Evolutionary conservation across 2,888 invertebrate species (phyloP).

Genomic region (Volucella inflata): DNA sequence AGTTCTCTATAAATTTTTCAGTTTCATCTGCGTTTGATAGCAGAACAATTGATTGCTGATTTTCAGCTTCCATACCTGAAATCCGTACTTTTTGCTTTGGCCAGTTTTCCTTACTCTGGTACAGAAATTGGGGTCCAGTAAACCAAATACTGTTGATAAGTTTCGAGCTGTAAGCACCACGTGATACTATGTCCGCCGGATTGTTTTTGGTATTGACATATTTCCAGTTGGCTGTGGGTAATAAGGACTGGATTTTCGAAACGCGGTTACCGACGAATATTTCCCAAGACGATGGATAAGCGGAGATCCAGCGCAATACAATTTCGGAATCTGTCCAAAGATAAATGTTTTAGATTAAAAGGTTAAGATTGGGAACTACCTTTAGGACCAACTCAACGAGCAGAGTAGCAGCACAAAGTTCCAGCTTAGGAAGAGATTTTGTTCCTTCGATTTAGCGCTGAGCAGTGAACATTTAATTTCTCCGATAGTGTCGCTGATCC

Average conservation of each 20-base stretch:
- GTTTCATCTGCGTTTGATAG: neutral
- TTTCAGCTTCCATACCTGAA: neutral
- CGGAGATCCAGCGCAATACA: too few relatives aligned
- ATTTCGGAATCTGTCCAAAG: too few relatives aligned
- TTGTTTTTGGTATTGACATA: too few relatives aligned
- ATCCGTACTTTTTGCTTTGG: neutral
- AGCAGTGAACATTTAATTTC: too few relatives aligned
- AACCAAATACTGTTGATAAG: too few relatives aligned
- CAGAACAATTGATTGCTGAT: neutral
- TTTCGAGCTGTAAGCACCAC: too few relatives aligned
- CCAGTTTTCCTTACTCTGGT: neutral
- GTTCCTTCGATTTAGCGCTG: constrained; percentile 8
- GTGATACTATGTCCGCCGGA: too few relatives aligned
- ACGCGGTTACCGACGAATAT: too few relatives aligned
- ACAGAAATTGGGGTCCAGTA: constrained; percentile 4
- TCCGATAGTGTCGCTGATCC: too few relatives aligned
- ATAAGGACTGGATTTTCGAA: too few relatives aligned
- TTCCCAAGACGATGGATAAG: too few relatives aligned
- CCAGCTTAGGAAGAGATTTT: neutral
- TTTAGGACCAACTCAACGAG: neutral
- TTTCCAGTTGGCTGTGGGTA: too few relatives aligned
- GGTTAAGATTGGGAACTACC: neutral
- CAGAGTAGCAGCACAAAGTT: neutral
- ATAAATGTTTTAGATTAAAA: neutral
- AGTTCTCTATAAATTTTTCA: neutral